Evolutionary conservation across 2,113 vertebrate genomes (phyloP).

Genomic region (Symphodus melops): DNA sequence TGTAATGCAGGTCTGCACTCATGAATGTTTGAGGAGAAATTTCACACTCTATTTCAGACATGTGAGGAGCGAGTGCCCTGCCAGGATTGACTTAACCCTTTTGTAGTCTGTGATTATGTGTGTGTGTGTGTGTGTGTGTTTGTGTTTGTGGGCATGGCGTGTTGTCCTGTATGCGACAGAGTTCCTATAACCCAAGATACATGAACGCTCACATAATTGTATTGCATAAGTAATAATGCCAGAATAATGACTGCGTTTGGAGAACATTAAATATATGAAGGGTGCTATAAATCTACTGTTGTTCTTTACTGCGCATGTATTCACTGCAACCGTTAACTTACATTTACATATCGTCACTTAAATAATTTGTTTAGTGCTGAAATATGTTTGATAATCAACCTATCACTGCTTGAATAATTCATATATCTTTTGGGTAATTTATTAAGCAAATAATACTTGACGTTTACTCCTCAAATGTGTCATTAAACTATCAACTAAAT

Average conservation of each 20-base stretch:
- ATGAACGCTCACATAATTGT: too few relatives aligned
- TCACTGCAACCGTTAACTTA: constrained; percentile 19
- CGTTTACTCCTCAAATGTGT: background rate
- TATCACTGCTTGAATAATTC: background rate
- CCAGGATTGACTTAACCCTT: constrained; percentile 36
- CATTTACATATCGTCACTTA: constrained; percentile 24
- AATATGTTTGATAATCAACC: background rate
- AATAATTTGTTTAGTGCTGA: constrained; percentile 11
- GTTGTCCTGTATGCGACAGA: background rate
- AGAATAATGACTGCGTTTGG: constrained; percentile 14
- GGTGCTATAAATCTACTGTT: constrained; percentile 8
- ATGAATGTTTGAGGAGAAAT: constrained; percentile 74
- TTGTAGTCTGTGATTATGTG: background rate
- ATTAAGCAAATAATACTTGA: background rate
- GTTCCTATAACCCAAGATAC: too few relatives aligned
- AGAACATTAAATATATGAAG: constrained; percentile 14
- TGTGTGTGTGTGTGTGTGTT: background rate
- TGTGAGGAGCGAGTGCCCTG: constrained; percentile 35
- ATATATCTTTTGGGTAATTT: background rate
- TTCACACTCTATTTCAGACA: constrained; percentile 79
- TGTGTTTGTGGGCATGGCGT: background rate
- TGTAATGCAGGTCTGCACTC: constrained; percentile 68
- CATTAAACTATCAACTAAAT: too few relatives aligned
- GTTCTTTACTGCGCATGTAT: background rate
- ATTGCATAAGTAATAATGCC: background rate